phyloP scores from a whole-genome alignment of 2,113 vertebrate species.

The Epinephelus moara region DNA sequence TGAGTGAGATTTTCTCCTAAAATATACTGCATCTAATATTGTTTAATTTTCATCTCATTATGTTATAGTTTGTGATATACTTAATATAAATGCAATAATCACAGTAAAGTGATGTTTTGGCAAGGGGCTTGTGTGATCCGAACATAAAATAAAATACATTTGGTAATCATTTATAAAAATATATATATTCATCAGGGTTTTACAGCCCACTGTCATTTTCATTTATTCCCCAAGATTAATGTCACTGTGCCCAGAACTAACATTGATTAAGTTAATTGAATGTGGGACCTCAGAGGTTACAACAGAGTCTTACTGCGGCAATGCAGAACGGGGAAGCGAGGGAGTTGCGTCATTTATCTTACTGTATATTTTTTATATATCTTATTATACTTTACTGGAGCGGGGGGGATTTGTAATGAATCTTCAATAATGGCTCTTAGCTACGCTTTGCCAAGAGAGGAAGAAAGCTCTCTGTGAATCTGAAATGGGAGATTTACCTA shows the following conservation, averaged over 20 bases:
- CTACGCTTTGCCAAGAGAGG: slow-evolving; percentile 46
- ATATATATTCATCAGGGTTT: slow-evolving; percentile 38
- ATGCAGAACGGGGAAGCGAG: slow-evolving; percentile 11
- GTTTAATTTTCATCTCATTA: neutral
- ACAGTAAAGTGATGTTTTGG: slow-evolving; percentile 61
- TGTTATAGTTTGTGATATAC: slow-evolving; percentile 23
- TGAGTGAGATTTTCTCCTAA: neutral
- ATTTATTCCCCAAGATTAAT: slow-evolving; percentile 53
- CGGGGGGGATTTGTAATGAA: slow-evolving; percentile 54
- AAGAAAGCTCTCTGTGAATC: slow-evolving; percentile 47
- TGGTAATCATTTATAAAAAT: slow-evolving; percentile 46
- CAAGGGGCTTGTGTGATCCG: slow-evolving; percentile 9
- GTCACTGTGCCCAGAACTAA: slow-evolving; percentile 49
- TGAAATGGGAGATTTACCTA: slow-evolving; percentile 60
- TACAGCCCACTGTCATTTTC: slow-evolving; percentile 44
- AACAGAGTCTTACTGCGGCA: neutral
- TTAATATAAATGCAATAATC: slow-evolving; percentile 40
- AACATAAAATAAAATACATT: slow-evolving; percentile 55
- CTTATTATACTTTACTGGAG: slow-evolving; percentile 46
- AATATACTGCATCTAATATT: neutral
- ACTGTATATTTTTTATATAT: slow-evolving; percentile 39
- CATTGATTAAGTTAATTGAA: slow-evolving; percentile 72
- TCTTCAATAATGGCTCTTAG: slow-evolving; percentile 63
- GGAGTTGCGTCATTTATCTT: slow-evolving; percentile 49
- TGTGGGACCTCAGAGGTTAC: slow-evolving; percentile 45